Evolutionary conservation across 2,113 vertebrate genomes (phyloP).

Genomic region (Oxyura jamaicensis): DNA sequence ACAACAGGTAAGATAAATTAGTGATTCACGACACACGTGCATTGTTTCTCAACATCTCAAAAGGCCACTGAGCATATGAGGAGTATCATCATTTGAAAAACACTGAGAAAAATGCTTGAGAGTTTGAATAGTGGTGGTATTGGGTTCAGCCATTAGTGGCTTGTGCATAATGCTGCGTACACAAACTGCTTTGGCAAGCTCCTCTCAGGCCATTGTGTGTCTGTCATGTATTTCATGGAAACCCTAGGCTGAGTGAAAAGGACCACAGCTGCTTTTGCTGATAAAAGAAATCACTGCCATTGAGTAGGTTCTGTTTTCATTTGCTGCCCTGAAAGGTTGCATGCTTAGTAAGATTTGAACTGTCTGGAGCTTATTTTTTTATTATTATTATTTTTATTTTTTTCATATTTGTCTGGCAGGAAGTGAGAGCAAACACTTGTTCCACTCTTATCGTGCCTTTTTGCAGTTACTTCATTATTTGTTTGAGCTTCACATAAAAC

Average conservation of each 20-base stretch:
- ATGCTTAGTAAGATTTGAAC: background rate
- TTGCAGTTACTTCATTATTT: background rate
- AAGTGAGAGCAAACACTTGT: background rate
- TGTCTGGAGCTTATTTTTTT: background rate
- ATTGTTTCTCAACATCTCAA: background rate
- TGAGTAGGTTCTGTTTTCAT: background rate
- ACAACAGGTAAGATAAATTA: conserved; percentile 65
- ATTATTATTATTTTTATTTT: no score
- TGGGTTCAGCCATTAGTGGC: background rate
- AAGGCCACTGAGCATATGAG: background rate
- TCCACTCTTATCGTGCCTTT: background rate
- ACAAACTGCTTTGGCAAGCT: background rate
- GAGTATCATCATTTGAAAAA: background rate
- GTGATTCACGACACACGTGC: background rate
- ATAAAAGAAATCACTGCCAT: background rate
- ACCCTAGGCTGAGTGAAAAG: background rate
- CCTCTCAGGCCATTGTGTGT: background rate
- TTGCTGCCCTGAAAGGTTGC: background rate
- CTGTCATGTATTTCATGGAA: background rate
- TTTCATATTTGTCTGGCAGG: background rate
- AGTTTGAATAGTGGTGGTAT: background rate
- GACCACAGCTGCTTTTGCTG: background rate
- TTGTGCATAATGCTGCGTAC: background rate
- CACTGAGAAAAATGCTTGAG: background rate
- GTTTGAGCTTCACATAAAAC: background rate